phyloP scores from a whole-genome alignment of 2,888 invertebrate genomes.

The Troides oblongomaculatus region DNA sequence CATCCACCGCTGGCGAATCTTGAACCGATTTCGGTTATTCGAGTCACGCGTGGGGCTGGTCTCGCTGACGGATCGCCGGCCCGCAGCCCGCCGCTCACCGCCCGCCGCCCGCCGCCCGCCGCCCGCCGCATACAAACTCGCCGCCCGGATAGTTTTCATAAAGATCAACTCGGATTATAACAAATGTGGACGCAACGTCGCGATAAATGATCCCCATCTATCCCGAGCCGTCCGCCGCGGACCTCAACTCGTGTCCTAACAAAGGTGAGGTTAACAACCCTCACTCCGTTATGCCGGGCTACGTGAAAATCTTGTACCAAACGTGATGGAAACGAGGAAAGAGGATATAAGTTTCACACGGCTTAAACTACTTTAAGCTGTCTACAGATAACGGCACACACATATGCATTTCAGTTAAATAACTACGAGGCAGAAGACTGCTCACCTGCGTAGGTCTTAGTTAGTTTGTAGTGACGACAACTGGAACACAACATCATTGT shows the following conservation, averaged over 20 bases:
- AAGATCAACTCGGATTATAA: constrained; percentile 65
- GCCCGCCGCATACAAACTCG: constrained; percentile 29
- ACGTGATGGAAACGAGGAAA: too few relatives aligned
- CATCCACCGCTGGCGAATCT: background rate
- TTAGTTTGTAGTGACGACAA: too few relatives aligned
- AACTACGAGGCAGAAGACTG: too few relatives aligned
- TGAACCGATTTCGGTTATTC: constrained; percentile 19
- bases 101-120: too few relatives aligned
- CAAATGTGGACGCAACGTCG: constrained; percentile 41
- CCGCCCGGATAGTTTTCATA: constrained; percentile 58
- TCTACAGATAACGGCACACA: too few relatives aligned
- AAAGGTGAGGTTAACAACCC: constrained; percentile 4
- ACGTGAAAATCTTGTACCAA: too few relatives aligned
- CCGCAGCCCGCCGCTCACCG: background rate
- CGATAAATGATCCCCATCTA: constrained; percentile 35
- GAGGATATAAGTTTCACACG: too few relatives aligned
- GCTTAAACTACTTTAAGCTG: too few relatives aligned
- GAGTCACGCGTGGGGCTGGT: constrained; percentile 27
- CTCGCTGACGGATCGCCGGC: constrained; percentile 31
- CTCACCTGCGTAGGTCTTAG: too few relatives aligned
- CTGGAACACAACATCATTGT: too few relatives aligned
- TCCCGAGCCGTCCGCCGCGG: background rate
- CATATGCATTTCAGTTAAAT: too few relatives aligned
- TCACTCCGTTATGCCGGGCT: too few relatives aligned
- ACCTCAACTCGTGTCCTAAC: background rate